phyloP scores from a whole-genome alignment of 2,113 vertebrate genomes.

The Heterotis niloticus region DNA sequence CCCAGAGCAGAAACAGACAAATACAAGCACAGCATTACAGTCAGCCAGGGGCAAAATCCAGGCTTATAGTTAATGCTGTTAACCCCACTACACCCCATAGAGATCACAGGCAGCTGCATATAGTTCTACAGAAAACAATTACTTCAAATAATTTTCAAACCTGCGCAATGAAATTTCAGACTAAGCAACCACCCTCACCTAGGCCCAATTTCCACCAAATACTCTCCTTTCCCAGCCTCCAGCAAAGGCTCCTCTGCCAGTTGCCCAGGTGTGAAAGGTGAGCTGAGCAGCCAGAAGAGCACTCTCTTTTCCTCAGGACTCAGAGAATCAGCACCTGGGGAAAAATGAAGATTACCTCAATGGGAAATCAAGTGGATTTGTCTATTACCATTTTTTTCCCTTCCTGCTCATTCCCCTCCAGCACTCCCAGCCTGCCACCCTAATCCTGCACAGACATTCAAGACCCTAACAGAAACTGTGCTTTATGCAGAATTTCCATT shows the following conservation, averaged over 20 bases:
- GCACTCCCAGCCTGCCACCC: neutral
- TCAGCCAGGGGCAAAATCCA: neutral
- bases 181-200: slow-evolving; percentile 57
- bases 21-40: neutral
- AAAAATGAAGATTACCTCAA: neutral
- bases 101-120: too few species aligned
- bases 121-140: neutral
- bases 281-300: slow-evolving; percentile 76
- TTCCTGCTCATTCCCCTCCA: neutral
- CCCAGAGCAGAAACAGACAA: neutral
- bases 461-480: too few species aligned
- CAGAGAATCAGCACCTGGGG: slow-evolving; percentile 57
- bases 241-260: slow-evolving; percentile 66
- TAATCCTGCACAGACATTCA: too few species aligned
- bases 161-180: neutral
- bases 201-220: slow-evolving; percentile 80
- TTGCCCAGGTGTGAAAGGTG: slow-evolving; percentile 58
- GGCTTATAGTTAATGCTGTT: neutral
- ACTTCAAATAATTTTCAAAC: neutral
- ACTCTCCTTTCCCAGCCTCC: slow-evolving; percentile 50
- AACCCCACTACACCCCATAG: too few species aligned
- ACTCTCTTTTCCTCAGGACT: slow-evolving; percentile 57
- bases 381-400: neutral
- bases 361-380: neutral
- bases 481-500: too few species aligned